phyloP scores from a whole-genome alignment of 2,797 vertebrate genomes.

The Ispidina lecontei region DNA sequence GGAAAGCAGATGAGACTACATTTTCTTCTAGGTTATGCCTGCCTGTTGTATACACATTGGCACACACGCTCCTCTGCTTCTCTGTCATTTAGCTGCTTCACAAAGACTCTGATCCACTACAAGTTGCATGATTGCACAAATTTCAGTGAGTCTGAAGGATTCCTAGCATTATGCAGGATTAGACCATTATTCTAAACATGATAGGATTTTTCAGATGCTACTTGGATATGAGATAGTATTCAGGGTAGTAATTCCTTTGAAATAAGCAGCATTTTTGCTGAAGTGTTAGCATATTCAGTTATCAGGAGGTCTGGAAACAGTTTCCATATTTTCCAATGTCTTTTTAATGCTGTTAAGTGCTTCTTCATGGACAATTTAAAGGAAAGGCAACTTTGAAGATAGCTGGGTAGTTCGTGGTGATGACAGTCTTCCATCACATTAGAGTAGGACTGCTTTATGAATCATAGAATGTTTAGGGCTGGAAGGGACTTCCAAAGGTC shows the following conservation, averaged over 20 bases:
- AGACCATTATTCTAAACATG: conserved; percentile 24
- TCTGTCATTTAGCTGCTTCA: neutral
- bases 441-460: neutral
- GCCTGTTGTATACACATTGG: neutral
- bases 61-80: neutral
- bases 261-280: neutral
- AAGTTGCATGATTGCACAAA: neutral
- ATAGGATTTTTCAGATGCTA: conserved; percentile 26
- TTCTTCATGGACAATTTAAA: neutral
- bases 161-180: conserved; percentile 2
- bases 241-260: neutral
- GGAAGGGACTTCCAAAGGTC: too few relatives aligned
- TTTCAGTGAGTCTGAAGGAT: conserved; percentile 1
- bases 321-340: neutral
- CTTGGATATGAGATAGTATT: neutral
- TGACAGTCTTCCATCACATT: rapidly evolving
- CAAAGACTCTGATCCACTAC: neutral
- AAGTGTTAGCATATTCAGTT: neutral
- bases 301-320: neutral
- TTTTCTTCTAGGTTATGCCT: conserved; percentile 2
- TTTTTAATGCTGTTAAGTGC: neutral
- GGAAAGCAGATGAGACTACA: conserved; percentile 39
- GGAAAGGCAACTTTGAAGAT: neutral
- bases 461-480: too few relatives aligned
- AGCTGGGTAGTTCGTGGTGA: rapidly evolving